These are phyloP conservation scores for Dromius quadrimaculatus DNA, from an alignment of 2,888 invertebrate species.

Conservation along the genomic window DNA sequence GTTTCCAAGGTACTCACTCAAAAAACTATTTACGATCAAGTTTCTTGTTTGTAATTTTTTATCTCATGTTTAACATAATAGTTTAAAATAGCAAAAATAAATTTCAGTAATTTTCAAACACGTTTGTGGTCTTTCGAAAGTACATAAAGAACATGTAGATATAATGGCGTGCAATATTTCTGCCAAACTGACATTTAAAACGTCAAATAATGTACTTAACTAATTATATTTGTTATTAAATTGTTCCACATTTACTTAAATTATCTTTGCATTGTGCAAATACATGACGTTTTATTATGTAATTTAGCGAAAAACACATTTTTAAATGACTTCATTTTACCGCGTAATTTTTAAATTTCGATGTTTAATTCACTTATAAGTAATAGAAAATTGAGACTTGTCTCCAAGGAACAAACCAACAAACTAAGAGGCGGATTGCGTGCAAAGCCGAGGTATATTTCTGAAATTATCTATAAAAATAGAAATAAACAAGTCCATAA, in stretches of 20 bases:
- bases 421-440: slow-evolving; percentile 21
- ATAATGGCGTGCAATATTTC: slow-evolving; percentile 20
- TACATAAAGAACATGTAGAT: slow-evolving; percentile 6
- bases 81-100: too few relatives aligned
- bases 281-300: slow-evolving; percentile 23
- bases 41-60: too few relatives aligned
- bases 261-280: slow-evolving; percentile 35
- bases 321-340: background rate
- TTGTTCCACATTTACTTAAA: slow-evolving; percentile 32
- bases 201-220: slow-evolving; percentile 31
- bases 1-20: too few relatives aligned
- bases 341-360: background rate
- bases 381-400: slow-evolving; percentile 1
- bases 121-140: background rate
- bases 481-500: slow-evolving; percentile 52
- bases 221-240: slow-evolving; percentile 35
- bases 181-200: slow-evolving; percentile 22
- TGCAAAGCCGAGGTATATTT: slow-evolving; percentile 41
- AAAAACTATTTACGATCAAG: too few relatives aligned
- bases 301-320: slow-evolving; percentile 6
- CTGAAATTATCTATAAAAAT: slow-evolving; percentile 51
- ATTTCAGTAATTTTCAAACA: too few relatives aligned
- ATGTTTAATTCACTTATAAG: too few relatives aligned
- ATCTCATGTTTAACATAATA: too few relatives aligned
- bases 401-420: slow-evolving; percentile 26